Base-by-base conservation (phyloP, 2,888 invertebrate species). In the Cordilura impudica region DNA sequence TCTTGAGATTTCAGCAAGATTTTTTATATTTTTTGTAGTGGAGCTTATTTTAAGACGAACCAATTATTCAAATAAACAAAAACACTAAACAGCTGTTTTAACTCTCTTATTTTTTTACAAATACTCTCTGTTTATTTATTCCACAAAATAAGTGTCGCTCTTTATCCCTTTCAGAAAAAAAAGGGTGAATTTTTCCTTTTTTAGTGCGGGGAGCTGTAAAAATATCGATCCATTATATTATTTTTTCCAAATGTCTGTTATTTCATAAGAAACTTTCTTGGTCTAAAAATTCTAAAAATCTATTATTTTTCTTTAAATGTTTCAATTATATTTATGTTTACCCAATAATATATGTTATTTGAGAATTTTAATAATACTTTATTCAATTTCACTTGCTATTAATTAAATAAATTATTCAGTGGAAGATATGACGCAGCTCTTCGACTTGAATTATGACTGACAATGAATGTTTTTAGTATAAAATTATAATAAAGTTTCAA, bases 151-250 rank as follows among this genome's bases (percentile, higher is more conserved):
- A 21, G 49, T 39, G 12, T 16, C 2, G 18, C 31, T 47, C 67
- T 78, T 56, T 49, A 45, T 39, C 12, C 35, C 53, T 45, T 72
- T 71, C 21, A n/a, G 23, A 43, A 19, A 53, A 45, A 8, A 45
- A 45, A 26, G 61, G 75, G 75, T 49, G 45, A 56, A n/a, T 61
- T 61, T 61, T 67, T 49, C 5, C 26, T 63, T 60, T 39, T 65
- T 31, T 19, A 5, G n/a, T 14, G 58, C 45, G 70, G 74, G 70
- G 65, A 54, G 39, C 75, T 71, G 29, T 54, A 70, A 67, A 73
- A 65, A 72, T 75, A 79, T 79, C 79, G 79, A 79, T 79, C 63
- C 75, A 67, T 65, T 69, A 31, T 8, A 54, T 60, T 45, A 26
- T n/a, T 18, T 19, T 16, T 16, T 31, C 43, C 23, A 29, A 18